Evolutionary conservation across 2,797 vertebrate species (phyloP).

Genomic region (Rousettus madagascariensis): DNA sequence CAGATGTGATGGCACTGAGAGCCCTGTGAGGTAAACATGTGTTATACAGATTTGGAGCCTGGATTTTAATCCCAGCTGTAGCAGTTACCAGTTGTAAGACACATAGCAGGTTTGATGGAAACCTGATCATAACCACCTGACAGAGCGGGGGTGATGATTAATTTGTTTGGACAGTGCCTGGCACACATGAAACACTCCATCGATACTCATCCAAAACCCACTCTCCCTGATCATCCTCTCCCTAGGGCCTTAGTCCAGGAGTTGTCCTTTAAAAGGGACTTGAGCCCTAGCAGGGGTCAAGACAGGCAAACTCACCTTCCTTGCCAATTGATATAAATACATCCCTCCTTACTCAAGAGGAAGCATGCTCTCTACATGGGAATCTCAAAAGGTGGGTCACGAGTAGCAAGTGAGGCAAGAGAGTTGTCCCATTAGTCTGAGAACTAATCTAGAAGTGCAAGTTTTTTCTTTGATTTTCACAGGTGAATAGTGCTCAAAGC

Average conservation of each 20-base stretch:
- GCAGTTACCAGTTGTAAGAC: not conserved
- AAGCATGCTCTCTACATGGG: not conserved
- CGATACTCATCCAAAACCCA: not conserved
- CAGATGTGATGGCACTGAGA: not conserved
- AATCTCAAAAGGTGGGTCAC: not conserved
- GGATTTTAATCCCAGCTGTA: not conserved
- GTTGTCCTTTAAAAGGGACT: not conserved
- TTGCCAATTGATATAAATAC: not conserved
- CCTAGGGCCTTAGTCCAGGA: not conserved
- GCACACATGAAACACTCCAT: not conserved
- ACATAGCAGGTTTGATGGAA: not conserved
- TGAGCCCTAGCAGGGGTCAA: not conserved
- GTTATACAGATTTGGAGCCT: not conserved
- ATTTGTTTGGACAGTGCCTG: not conserved
- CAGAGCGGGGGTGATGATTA: not conserved
- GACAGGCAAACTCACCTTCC: not conserved
- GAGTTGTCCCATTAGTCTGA: not conserved
- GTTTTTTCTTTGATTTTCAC: not conserved
- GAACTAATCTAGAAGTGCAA: not conserved
- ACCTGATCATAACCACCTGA: not conserved
- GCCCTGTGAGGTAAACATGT: not conserved
- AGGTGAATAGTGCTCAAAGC: not conserved
- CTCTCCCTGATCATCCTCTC: not conserved
- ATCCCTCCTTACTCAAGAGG: not conserved
- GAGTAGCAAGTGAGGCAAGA: not conserved